Evolutionary conservation across 2,888 invertebrate genomes (phyloP).

Genomic region (Drosophila mercatorum): DNA sequence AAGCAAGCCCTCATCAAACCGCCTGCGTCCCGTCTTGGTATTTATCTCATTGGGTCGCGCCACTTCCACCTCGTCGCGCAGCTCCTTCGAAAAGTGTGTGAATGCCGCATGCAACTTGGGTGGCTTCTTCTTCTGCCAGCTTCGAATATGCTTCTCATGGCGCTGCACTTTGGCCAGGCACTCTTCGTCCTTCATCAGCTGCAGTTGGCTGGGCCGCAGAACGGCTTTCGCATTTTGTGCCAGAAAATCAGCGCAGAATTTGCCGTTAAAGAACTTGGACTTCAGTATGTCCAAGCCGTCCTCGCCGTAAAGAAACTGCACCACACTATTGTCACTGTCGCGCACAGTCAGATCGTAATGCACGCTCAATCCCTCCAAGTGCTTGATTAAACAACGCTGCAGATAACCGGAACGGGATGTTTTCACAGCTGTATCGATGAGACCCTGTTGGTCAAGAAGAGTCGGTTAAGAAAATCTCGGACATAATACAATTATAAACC

Average conservation of each 20-base stretch:
- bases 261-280: slow-evolving; percentile 90
- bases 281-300: slow-evolving; percentile 96
- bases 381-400: slow-evolving; percentile 98
- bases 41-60: slow-evolving; percentile 85
- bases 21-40: slow-evolving; percentile 86
- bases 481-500: slow-evolving; percentile 33
- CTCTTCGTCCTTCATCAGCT: slow-evolving; percentile 86
- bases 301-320: slow-evolving; percentile 97
- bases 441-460: slow-evolving; percentile 87
- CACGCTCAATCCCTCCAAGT: slow-evolving; percentile 97
- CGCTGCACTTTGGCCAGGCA: slow-evolving; percentile 86
- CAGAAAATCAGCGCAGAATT: slow-evolving; percentile 91
- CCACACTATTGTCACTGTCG: slow-evolving; percentile 95
- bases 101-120: slow-evolving; percentile 86
- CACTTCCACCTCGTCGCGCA: slow-evolving; percentile 85
- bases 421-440: slow-evolving; percentile 99
- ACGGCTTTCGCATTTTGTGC: slow-evolving; percentile 91
- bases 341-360: slow-evolving; percentile 97
- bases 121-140: slow-evolving; percentile 87
- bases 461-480: background rate
- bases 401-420: slow-evolving; percentile 99
- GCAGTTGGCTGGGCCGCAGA: slow-evolving; percentile 86
- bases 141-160: slow-evolving; percentile 86
- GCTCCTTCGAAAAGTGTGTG: slow-evolving; percentile 86
- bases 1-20: slow-evolving; percentile 87